These are phyloP conservation scores for Takifugu rubripes DNA, from an alignment of 2,797 vertebrate species.

Conservation along the genomic window DNA sequence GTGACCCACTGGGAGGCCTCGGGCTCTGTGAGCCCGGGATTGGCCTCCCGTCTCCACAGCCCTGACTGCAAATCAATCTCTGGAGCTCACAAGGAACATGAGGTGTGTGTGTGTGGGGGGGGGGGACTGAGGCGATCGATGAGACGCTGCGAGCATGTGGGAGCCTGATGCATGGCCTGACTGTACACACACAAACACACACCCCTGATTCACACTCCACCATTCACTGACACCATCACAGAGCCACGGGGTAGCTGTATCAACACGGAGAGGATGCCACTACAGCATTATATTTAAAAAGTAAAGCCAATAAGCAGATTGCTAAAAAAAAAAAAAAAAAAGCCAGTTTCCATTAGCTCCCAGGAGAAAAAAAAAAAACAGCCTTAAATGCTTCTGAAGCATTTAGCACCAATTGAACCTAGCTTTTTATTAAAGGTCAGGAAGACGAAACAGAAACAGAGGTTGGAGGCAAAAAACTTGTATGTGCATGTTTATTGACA, in stretches of 20 bases:
- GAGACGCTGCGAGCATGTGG: constrained; percentile 60
- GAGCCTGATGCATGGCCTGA: constrained; percentile 68
- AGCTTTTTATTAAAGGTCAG: constrained; percentile 56
- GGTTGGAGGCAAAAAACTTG: constrained; percentile 31
- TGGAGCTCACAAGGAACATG: constrained; percentile 49
- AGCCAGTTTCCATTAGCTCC: constrained; percentile 5
- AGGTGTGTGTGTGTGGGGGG: constrained; percentile 15
- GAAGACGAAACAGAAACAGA: constrained; percentile 39
- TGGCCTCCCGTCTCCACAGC: constrained; percentile 68
- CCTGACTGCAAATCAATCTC: constrained; percentile 76
- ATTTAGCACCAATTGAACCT: constrained; percentile 21
- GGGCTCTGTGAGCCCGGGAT: constrained; percentile 53
- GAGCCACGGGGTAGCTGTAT: constrained; percentile 49
- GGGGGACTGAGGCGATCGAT: constrained; percentile 59
- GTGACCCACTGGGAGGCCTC: constrained; percentile 61
- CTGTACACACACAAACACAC: constrained; percentile 20
- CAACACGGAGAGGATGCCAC: constrained; percentile 32
- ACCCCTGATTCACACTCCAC: constrained; percentile 51
- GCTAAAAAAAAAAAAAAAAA: neutral
- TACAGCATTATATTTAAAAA: constrained; percentile 34
- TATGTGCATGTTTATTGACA: too few relatives aligned
- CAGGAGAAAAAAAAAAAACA: neutral
- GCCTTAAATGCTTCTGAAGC: neutral
- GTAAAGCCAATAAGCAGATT: constrained; percentile 41
- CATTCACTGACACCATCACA: constrained; percentile 55